Percentiles rank a stretch among this genome's conserved stretches.
phyloP scores from a whole-genome alignment of 2,888 invertebrate species.

The Pollenia amentaria region DNA sequence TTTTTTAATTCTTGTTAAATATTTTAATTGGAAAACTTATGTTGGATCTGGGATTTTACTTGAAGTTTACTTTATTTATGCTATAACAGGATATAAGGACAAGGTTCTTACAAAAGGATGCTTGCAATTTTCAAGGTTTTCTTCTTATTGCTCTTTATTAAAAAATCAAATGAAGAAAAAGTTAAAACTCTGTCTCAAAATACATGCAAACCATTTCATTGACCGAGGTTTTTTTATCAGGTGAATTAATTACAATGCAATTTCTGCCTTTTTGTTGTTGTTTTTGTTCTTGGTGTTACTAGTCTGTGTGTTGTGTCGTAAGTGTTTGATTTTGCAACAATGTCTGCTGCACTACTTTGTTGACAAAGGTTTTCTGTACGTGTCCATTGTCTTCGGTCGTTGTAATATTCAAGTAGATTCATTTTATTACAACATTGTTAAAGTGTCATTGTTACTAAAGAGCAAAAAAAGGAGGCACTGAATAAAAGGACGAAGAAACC shows the following conservation, averaged over 20 bases:
- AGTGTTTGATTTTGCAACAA: neutral
- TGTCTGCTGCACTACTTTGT: constrained; percentile 20
- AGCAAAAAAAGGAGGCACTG: neutral
- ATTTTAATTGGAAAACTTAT: constrained; percentile 21
- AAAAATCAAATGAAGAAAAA: neutral
- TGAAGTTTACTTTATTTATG: neutral
- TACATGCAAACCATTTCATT: constrained; percentile 4
- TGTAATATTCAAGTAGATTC: constrained; percentile 31
- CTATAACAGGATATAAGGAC: neutral
- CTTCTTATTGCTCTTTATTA: neutral
- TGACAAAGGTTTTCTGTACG: constrained; percentile 15
- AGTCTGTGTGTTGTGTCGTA: neutral
- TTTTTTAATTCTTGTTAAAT: neutral
- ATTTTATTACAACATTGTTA: constrained; percentile 44
- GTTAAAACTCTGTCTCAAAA: constrained; percentile 1
- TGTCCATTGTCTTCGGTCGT: constrained; percentile 14
- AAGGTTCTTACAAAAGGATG: neutral
- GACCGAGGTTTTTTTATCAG: constrained; percentile 31
- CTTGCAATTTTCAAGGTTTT: constrained; percentile 39
- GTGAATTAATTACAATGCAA: constrained; percentile 63
- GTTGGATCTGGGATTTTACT: neutral
- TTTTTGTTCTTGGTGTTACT: neutral
- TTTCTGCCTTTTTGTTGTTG: neutral
- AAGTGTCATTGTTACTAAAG: neutral
- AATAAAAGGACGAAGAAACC: neutral